Base-by-base conservation (phyloP, 2,113 vertebrate genomes). In the Gadus chalcogrammus region DNA sequence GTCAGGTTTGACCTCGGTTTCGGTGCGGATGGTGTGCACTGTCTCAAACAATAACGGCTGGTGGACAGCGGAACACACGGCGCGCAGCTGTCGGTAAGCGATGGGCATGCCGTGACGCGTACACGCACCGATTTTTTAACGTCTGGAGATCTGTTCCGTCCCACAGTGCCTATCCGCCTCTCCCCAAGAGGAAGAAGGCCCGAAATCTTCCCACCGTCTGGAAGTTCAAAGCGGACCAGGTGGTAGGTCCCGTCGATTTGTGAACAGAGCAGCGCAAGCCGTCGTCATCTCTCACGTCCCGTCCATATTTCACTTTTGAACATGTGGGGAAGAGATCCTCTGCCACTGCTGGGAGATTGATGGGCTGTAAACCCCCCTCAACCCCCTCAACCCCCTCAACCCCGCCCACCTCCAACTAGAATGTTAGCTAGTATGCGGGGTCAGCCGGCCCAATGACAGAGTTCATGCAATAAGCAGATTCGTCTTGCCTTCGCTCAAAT, bases 211-310 rank as follows among this genome's bases (percentile, higher is more conserved):
- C 69, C 72, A 2, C 7, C 71, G 72, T 64, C 58, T 58, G 71
- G 52, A 53, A 31, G 76, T 81, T 83, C 80, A 88, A 84, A 84
- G 82, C 59, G 17, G 74, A 85, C 68, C 79, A 84, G 82, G 87
- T 79, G 83, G 55, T 61, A 22, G 35, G 53, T 55, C 61, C n/a
- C 65, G 0, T 70, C 72, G 78, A 77, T 76, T 85, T 71, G 84
- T 38, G 75, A 6, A 22, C 48, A 28, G 65, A 68, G 78, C 61
- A 68, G 66, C 82, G 67, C 62, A 13, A 17, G 18, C 42, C 42
- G 42, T 48, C 42, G n/a, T 63, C 61, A 60, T 58, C 63, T 76
- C 69, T 85, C 67, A 55, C 67, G 65, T 75, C 66, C 71, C 56
- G 64, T 67, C 59, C 53, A 56, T 55, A 15, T 68, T 81, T 81